Conservation (phyloP, 2,113 vertebrate genomes). For the Tychaedon coryphoeus region DNA sequence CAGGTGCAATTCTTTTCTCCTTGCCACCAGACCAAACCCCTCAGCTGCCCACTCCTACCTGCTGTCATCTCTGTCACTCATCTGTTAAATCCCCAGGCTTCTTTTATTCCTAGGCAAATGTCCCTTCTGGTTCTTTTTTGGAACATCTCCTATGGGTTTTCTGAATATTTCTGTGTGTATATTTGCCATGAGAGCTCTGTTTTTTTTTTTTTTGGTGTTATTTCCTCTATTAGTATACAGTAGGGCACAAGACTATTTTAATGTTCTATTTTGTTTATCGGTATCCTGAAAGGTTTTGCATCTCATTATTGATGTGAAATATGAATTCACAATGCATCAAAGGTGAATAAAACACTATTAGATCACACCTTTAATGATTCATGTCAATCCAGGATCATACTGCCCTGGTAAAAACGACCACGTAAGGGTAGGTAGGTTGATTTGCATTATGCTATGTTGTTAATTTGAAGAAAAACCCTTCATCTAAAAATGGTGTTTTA, state of each 20-base stretch:
- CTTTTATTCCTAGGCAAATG: slow-evolving; percentile 40
- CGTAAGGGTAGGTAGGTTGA: neutral
- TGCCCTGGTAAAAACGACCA: neutral
- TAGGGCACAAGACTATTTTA: neutral
- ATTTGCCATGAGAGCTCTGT: neutral
- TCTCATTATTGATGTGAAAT: neutral
- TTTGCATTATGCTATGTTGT: neutral
- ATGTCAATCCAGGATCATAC: neutral
- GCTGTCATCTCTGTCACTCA: slow-evolving; percentile 47
- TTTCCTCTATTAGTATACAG: neutral
- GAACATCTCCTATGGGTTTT: neutral
- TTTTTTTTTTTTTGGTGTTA: neutral
- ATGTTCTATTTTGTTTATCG: neutral
- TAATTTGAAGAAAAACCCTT: neutral
- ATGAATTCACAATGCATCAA: neutral
- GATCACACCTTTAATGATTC: neutral
- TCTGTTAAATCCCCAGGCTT: slow-evolving; percentile 59
- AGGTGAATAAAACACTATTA: neutral
- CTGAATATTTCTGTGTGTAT: neutral
- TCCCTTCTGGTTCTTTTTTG: slow-evolving; percentile 56
- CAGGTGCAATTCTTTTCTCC: slow-evolving; percentile 31
- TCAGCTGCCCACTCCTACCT: slow-evolving; percentile 52
- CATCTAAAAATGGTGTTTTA: neutral
- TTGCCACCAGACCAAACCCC: slow-evolving; percentile 7
- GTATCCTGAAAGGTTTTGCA: neutral